Evolutionary conservation across 2,797 vertebrate genomes (phyloP).

Genomic region (Hylomyscus alleni): DNA sequence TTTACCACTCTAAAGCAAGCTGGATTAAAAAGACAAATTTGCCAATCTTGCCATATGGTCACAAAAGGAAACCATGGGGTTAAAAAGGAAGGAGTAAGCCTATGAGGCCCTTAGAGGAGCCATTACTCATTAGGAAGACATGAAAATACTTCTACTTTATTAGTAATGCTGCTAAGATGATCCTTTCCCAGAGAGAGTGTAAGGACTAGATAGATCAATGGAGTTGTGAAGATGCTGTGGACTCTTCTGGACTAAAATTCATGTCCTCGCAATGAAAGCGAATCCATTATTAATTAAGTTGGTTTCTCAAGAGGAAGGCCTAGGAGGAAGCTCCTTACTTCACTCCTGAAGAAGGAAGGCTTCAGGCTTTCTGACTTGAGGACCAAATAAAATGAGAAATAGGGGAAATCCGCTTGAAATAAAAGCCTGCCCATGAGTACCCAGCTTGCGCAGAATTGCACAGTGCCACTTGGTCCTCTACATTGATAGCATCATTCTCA

Average conservation of each 20-base stretch:
- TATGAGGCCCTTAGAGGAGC: conserved; percentile 67
- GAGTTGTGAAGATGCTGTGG: not conserved
- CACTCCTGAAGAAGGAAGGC: conserved; percentile 37
- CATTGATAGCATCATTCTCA: not conserved
- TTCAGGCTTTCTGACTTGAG: not conserved
- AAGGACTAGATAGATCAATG: not conserved
- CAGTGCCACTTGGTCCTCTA: not conserved
- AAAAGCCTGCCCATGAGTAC: not conserved
- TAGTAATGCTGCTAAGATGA: conserved; percentile 71
- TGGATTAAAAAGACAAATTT: conserved; percentile 74
- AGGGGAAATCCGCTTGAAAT: not conserved
- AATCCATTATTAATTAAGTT: conserved; percentile 59
- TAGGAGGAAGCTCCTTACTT: conserved; percentile 41
- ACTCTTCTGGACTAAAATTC: conserved; percentile 48
- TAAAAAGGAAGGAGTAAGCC: not conserved
- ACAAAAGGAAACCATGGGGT: conserved; percentile 45
- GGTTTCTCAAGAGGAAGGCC: not conserved
- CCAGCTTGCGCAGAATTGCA: not conserved
- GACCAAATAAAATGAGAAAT: not conserved
- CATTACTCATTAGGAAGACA: conserved; percentile 70
- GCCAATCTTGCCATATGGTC: conserved; percentile 77
- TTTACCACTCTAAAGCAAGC: conserved; percentile 79
- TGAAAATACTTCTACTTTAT: conserved; percentile 69
- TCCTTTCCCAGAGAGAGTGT: conserved; percentile 66
- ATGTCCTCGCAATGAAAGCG: not conserved